Conservation (phyloP, 2,797 vertebrate species). For the Bucorvus abyssinicus region DNA sequence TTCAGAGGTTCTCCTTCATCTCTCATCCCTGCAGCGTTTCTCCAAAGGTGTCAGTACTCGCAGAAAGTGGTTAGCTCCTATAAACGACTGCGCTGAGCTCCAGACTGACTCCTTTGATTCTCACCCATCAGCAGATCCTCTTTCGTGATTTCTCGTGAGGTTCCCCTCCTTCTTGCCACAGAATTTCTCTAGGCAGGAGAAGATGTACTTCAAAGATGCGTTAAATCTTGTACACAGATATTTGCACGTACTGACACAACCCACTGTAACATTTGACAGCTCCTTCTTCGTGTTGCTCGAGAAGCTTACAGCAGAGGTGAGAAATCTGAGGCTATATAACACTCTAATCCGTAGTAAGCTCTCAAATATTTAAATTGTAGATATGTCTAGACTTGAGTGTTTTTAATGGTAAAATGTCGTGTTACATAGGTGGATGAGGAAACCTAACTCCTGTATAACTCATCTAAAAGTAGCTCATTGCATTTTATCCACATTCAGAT, state of each 20-base stretch:
- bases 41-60: neutral
- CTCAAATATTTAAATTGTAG: constrained; percentile 6
- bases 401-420: neutral
- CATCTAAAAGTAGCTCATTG: neutral
- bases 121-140: neutral
- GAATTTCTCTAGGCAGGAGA: neutral
- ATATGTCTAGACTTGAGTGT: neutral
- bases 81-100: neutral
- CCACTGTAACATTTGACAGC: neutral
- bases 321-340: neutral
- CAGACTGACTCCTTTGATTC: constrained; percentile 3
- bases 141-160: neutral
- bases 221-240: neutral
- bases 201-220: neutral
- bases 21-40: neutral
- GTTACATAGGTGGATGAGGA: neutral
- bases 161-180: neutral
- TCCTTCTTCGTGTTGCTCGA: neutral
- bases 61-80: neutral
- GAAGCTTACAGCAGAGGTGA: neutral
- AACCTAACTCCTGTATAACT: neutral
- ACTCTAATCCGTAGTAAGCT: neutral
- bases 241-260: neutral
- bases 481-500: neutral
- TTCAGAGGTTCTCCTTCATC: neutral